Evolutionary conservation across 2,888 invertebrate genomes (phyloP), one percentile per base, ranked within the genome.

Genomic region (Nomada fucata): DNA sequence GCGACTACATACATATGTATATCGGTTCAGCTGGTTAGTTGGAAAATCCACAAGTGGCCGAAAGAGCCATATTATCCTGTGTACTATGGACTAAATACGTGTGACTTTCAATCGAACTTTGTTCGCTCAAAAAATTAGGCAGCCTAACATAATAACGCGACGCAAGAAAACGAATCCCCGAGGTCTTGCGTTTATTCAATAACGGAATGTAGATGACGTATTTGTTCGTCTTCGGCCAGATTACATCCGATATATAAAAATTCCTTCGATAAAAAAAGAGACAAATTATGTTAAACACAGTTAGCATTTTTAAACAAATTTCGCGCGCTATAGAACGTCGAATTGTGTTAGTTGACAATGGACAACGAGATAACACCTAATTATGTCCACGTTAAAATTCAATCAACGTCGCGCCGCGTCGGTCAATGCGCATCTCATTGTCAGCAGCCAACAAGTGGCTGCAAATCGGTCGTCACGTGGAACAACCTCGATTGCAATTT

Each of bases 11-110:
- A 18, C 13, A 50, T 15, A 18, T 50, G 52, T n/a, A 47, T 44
- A 11, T 50, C 57, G 64, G 65, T 73, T 82, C 79, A 80, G 79
- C 71, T 79, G 86, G 84, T 80, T 86, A 84, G 85, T 80, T 79
- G 81, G 79, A 85, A 88, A 89, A 86, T 84, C 87, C 75, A 89
- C 89, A 88, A 89, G 86, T 89, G 88, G 85, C 82, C 79, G 85
- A 86, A 82, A 77, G 86, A 88, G 65, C 76, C 76, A 73, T 36
- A 63, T 44, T 64, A 44, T 59, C n/a, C 20, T 47, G n/a, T 55
- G 20, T 20, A 26, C 15, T 13, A 18, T 2, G 18, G 23, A 36
- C 47, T 15, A 47, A 11, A 42, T 13, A 23, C 10, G n/a, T 55
- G 18, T 5, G 29, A 44, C 52, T 64, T 65, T 18, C 26, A 18